A percentile compares a stretch with the other conserved stretches of the same genome.
phyloP scores from a whole-genome alignment of 2,797 vertebrate species.

The Typhlichthys subterraneus region DNA sequence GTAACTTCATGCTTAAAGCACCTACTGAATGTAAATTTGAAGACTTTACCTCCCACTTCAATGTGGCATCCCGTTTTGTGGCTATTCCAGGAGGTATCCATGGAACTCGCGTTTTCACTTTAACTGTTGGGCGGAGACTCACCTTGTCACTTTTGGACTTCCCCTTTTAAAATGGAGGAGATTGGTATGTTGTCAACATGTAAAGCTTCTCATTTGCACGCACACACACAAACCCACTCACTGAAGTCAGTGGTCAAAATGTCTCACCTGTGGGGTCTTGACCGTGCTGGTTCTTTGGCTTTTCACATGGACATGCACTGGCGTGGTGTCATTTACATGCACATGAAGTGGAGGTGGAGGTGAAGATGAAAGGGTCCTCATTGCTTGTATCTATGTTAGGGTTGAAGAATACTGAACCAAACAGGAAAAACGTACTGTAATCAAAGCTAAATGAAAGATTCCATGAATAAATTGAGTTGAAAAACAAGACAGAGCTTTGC shows the following conservation, averaged over 20 bases:
- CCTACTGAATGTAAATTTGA: no score
- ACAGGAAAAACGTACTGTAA: no score
- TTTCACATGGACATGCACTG: conserved; percentile 91
- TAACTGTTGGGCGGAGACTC: conserved; percentile 73
- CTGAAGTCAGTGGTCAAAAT: neutral
- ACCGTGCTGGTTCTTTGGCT: conserved; percentile 76
- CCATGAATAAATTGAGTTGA: no score
- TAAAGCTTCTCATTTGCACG: neutral
- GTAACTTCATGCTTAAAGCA: no score
- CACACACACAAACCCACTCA: neutral
- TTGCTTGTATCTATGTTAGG: conserved; percentile 78
- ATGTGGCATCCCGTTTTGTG: conserved; percentile 71
- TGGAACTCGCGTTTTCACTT: conserved; percentile 84
- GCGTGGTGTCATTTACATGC: conserved; percentile 86
- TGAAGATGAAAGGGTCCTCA: conserved; percentile 84
- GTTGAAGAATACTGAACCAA: neutral
- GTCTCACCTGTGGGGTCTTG: conserved; percentile 79
- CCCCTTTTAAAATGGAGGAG: conserved; percentile 31
- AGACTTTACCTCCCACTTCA: conserved; percentile 86
- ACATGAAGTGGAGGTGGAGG: conserved; percentile 90
- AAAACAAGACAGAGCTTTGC: no score
- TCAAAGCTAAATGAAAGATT: no score
- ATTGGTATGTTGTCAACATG: neutral
- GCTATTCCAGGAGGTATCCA: conserved; percentile 90
- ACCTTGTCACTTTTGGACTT: conserved; percentile 74